Evolutionary conservation across 1,140 invertebrate species (phyloP).

Genomic region (Drosophila elegans): DNA sequence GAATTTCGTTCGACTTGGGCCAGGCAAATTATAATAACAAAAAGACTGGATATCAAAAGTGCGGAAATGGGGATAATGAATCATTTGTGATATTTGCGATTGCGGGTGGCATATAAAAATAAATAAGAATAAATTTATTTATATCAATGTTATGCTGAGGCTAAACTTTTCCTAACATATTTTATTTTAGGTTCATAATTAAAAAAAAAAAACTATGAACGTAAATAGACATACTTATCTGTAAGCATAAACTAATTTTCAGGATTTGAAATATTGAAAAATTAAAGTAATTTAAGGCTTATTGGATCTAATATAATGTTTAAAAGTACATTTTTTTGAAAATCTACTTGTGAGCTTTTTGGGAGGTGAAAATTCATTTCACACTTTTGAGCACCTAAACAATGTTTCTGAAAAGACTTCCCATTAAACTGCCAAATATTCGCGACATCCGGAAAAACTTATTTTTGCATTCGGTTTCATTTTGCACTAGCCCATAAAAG

Average conservation of each 20-base stretch:
- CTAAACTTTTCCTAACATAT: slow-evolving; percentile 2
- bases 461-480: slow-evolving; percentile 30
- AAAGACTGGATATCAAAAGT: slow-evolving; percentile 21
- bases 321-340: no score
- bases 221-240: no score
- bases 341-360: no score
- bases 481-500: slow-evolving; percentile 56
- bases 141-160: slow-evolving; percentile 14
- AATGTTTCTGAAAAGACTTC: no score
- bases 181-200: not conserved
- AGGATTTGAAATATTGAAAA: no score
- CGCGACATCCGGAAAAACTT: slow-evolving; percentile 27
- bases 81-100: slow-evolving; percentile 48
- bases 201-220: no score
- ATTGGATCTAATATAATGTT: no score
- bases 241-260: no score
- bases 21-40: slow-evolving; percentile 28
- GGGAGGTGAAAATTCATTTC: no score
- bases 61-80: slow-evolving; percentile 62
- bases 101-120: slow-evolving; percentile 25
- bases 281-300: no score
- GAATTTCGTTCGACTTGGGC: slow-evolving; percentile 16
- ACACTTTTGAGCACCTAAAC: no score
- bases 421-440: slow-evolving; percentile 23
- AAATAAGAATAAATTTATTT: slow-evolving; percentile 18